Conservation (phyloP, 2,888 invertebrate genomes). For the Chrysina gloriosa region DNA sequence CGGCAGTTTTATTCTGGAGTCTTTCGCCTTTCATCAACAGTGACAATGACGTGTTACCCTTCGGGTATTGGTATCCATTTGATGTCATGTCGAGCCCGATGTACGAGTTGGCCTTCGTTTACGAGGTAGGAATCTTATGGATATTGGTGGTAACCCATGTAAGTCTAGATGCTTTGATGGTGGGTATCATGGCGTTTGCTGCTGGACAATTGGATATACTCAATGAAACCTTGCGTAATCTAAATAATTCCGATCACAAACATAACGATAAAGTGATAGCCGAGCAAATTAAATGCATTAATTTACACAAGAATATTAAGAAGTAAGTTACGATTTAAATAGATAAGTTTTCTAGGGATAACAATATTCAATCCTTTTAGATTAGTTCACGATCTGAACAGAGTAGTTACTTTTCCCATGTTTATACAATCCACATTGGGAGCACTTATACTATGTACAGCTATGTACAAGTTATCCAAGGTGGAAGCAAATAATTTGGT, state of each 20-base stretch:
- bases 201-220: slow-evolving; percentile 65
- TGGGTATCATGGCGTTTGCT: slow-evolving; percentile 66
- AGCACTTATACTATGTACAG: slow-evolving; percentile 60
- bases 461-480: slow-evolving; percentile 60
- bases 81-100: slow-evolving; percentile 59
- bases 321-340: slow-evolving; percentile 40
- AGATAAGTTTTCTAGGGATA: neutral
- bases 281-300: slow-evolving; percentile 45
- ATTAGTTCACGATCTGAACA: slow-evolving; percentile 56
- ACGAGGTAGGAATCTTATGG: slow-evolving; percentile 66
- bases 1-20: slow-evolving; percentile 57
- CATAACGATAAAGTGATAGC: slow-evolving; percentile 40
- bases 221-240: slow-evolving; percentile 58
- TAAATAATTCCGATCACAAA: slow-evolving; percentile 15
- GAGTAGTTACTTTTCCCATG: slow-evolving; percentile 52
- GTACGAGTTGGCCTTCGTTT: slow-evolving; percentile 65
- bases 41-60: slow-evolving; percentile 50
- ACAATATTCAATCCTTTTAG: slow-evolving; percentile 47
- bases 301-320: slow-evolving; percentile 47
- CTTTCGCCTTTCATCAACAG: slow-evolving; percentile 57
- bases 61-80: slow-evolving; percentile 66
- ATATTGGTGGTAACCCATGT: slow-evolving; percentile 67
- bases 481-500: slow-evolving; percentile 46
- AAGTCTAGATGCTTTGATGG: slow-evolving; percentile 66
- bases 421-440: slow-evolving; percentile 59